Conservation (phyloP, 2,888 invertebrate species). For the Spilosoma lubricipeda region DNA sequence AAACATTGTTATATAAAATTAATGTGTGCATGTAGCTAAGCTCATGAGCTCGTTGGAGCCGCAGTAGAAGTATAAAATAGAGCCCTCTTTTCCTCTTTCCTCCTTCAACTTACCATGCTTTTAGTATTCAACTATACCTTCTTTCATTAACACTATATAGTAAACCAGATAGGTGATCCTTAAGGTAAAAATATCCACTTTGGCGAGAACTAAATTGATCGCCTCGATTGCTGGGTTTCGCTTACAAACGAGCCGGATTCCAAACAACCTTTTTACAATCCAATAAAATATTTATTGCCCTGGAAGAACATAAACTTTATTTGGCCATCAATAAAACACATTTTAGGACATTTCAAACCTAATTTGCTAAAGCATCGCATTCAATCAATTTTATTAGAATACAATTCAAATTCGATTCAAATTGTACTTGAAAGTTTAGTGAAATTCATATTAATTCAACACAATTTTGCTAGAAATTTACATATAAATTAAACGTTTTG, state of each 20-base stretch:
- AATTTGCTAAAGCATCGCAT: conserved; percentile 15
- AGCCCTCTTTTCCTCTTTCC: too few relatives aligned
- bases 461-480: not conserved
- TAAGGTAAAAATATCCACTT: not conserved
- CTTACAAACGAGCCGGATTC: conserved; percentile 6
- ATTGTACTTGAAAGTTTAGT: conserved; percentile 2
- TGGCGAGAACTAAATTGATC: not conserved
- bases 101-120: not conserved
- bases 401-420: conserved; percentile 2
- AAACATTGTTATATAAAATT: not conserved
- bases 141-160: not conserved
- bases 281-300: conserved; percentile 22
- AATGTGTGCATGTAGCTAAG: not conserved
- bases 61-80: too few relatives aligned
- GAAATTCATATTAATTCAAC: not conserved
- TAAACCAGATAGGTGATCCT: not conserved
- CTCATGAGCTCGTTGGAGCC: too few relatives aligned
- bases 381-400: conserved; percentile 5
- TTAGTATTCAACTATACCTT: not conserved
- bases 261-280: conserved; percentile 22
- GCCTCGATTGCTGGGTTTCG: conserved; percentile 1
- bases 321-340: conserved; percentile 17
- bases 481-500: not conserved
- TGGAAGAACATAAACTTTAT: conserved; percentile 20
- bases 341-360: conserved; percentile 18